Base-by-base conservation (phyloP, 2,113 vertebrate genomes). In the Pleuronectes platessa region DNA sequence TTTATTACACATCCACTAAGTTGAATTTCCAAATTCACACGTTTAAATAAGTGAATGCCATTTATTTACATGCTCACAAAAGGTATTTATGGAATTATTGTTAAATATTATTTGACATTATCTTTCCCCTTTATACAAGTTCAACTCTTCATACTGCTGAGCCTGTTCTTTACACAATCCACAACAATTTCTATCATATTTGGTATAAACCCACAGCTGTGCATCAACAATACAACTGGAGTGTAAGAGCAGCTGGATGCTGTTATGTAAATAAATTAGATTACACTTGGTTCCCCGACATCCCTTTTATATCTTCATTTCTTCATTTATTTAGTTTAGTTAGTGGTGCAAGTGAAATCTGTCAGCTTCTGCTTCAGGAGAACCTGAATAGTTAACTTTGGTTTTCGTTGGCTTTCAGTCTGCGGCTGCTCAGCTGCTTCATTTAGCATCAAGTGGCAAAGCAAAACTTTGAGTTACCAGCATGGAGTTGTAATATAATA, bases 381-480 rank as follows among this genome's bases (percentile, higher is more conserved):
- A 82, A 80, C 47, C 76, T 75, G 31, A 58, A 75, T 8, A 65
- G 78, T 58, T 66, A 45, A 61, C 20, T 70, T 63, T 31, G 31
- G 31, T 71, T 63, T 63, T 64, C 18, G 21, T 67, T 17, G 35
- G 37, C 23, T 74, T 70, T 77, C 47, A 61, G 47, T 71, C 42
- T 68, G 69, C 26, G 10, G 59, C 63, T 27, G 18, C 75, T 45
- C 1, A 37, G 35, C 59, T 10, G 59, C 67, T 63, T 63, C 64
- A 88, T 75, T 74, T 65, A 65, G 72, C 69, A 42, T 72, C 53
- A 78, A 71, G 55, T 75, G 31, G 81, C 65, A 75, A 76, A 82
- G 53, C 70, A 64, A 21, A 83, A 70, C 72, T 80, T 79, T 53
- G 56, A 70, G 58, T 76, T 72, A 61, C 53, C 53, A 65, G 40